Evolutionary conservation across 2,113 vertebrate species (phyloP).

Genomic region (Paraplagusia blochii): DNA sequence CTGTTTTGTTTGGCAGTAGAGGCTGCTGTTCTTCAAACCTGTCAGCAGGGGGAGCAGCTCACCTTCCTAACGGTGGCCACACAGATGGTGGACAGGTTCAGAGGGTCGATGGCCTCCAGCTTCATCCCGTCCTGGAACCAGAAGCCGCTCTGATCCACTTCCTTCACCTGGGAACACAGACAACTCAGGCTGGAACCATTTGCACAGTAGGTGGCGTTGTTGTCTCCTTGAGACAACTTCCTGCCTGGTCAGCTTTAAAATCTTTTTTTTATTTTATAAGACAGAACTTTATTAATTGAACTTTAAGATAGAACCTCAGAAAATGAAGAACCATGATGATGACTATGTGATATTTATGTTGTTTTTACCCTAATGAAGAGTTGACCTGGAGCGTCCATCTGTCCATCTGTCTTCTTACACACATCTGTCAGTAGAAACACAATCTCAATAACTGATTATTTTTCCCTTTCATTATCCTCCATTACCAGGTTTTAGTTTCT

Average conservation of each 20-base stretch:
- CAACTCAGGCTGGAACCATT: not conserved
- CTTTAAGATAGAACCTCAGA: too few relatives aligned
- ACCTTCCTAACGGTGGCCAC: conserved; percentile 96
- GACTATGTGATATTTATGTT: too few relatives aligned
- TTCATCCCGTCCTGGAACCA: conserved; percentile 98
- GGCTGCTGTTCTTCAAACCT: too few relatives aligned
- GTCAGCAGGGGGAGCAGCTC: conserved; percentile 37
- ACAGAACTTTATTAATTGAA: too few relatives aligned
- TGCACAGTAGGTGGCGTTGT: too few relatives aligned
- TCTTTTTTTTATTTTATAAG: too few relatives aligned
- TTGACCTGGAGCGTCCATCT: conserved; percentile 85
- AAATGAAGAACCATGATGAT: too few relatives aligned
- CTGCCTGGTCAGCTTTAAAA: too few relatives aligned
- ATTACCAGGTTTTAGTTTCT: too few relatives aligned
- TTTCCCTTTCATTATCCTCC: too few relatives aligned
- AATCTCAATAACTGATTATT: not conserved
- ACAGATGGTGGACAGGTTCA: conserved; percentile 96
- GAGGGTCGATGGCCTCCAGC: conserved; percentile 93
- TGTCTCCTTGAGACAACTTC: too few relatives aligned
- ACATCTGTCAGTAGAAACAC: conserved; percentile 77
- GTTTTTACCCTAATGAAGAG: conserved; percentile 88
- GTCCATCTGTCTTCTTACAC: conserved; percentile 86
- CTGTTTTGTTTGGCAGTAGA: too few relatives aligned
- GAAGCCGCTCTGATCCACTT: conserved; percentile 86
- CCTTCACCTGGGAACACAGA: conserved; percentile 79